Percentiles rank a stretch among this genome's conserved stretches.
phyloP scores from a whole-genome alignment of 2,113 vertebrate species.

The Chinchilla lanigera region DNA sequence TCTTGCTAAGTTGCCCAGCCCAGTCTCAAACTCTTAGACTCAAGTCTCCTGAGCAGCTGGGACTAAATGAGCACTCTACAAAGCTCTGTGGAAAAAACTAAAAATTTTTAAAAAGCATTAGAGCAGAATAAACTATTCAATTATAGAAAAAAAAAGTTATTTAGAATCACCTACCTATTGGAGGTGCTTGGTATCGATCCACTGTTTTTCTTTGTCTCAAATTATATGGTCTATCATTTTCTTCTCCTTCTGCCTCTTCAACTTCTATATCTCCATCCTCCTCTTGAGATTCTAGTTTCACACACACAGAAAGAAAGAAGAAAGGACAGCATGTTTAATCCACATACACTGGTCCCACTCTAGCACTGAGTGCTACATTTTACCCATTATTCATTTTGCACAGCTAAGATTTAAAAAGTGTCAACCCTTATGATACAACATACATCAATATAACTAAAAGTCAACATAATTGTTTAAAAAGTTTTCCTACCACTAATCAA shows the following conservation, averaged over 20 bases:
- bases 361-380: constrained; percentile 48
- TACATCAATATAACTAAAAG: constrained; percentile 59
- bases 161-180: constrained; percentile 91
- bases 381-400: constrained; percentile 36
- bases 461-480: not conserved
- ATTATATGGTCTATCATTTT: constrained; percentile 97
- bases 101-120: not conserved
- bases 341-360: not conserved
- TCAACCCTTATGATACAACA: constrained; percentile 10
- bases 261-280: constrained; percentile 98
- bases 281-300: constrained; percentile 93
- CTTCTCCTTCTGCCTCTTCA: constrained; percentile 97
- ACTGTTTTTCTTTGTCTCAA: constrained; percentile 98
- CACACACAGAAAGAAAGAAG: not conserved
- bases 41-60: not conserved
- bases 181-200: constrained; percentile 97
- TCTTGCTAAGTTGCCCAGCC: not conserved
- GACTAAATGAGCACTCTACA: not conserved
- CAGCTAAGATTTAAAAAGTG: constrained; percentile 28
- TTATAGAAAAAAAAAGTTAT: not conserved
- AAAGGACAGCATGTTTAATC: constrained; percentile 13
- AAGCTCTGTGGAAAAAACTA: not conserved
- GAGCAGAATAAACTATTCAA: constrained; percentile 11
- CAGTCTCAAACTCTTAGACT: not conserved
- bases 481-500: constrained; percentile 20